A percentile compares a stretch with the other conserved stretches of the same genome.
These are phyloP conservation scores for Calliopum simillimum DNA, from an alignment of 2,888 invertebrate genomes.

Conservation along the genomic window DNA sequence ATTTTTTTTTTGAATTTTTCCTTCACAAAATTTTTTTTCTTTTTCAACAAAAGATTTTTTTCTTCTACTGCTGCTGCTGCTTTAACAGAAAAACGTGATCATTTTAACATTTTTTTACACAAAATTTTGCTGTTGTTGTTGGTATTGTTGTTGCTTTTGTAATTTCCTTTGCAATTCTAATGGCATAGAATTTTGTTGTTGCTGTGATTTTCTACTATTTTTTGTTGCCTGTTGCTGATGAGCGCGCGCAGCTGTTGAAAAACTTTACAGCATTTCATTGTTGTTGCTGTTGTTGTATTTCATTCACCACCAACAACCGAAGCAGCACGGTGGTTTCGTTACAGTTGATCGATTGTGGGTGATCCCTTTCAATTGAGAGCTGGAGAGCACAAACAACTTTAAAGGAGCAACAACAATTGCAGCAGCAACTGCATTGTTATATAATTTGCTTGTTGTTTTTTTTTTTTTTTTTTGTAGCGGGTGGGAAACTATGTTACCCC, in stretches of 20 bases:
- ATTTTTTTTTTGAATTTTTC: conserved; percentile 35
- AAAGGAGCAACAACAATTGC: neutral
- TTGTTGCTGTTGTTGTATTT: conserved; percentile 32
- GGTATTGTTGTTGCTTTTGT: conserved; percentile 17
- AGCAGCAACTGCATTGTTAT: neutral
- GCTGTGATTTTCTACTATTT: conserved; percentile 24
- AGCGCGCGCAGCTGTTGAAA: conserved; percentile 34
- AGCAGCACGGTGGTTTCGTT: conserved; percentile 46
- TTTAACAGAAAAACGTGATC: conserved; percentile 60
- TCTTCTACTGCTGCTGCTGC: conserved; percentile 27
- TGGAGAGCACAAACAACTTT: conserved; percentile 8
- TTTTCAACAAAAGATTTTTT: conserved; percentile 39
- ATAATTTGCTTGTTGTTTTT: no score
- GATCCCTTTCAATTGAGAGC: conserved; percentile 45
- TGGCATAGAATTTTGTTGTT: conserved; percentile 43
- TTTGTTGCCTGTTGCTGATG: conserved; percentile 24
- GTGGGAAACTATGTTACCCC: no score
- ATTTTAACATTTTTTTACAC: conserved; percentile 62
- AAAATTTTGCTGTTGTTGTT: conserved; percentile 48
- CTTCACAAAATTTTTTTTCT: no score
- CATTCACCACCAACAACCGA: conserved; percentile 44
- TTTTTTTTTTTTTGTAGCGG: no score
- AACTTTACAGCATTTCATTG: conserved; percentile 15
- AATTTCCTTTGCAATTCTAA: conserved; percentile 57
- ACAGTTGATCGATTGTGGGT: conserved; percentile 55